Evolutionary conservation across 2,888 invertebrate species (phyloP).

Genomic region (Microplitis deprimator): DNA sequence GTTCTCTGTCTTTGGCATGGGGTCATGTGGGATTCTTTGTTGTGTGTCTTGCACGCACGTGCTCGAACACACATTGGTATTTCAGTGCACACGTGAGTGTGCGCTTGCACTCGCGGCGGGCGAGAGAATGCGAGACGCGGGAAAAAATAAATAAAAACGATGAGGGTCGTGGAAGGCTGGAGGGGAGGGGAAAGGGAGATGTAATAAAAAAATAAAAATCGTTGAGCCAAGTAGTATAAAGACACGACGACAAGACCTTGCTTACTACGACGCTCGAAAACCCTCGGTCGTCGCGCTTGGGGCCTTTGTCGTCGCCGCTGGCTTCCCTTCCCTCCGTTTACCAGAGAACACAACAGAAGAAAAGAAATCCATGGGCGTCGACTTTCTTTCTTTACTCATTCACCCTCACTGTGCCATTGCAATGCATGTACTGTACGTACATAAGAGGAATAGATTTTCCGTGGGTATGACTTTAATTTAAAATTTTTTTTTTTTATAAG

Average conservation of each 20-base stretch:
- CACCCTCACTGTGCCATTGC: background rate
- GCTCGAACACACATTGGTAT: conserved; percentile 26
- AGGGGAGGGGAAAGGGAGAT: too few relatives aligned
- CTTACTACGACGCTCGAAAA: conserved; percentile 12
- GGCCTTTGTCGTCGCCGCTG: conserved; percentile 23
- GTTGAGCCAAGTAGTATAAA: too few relatives aligned
- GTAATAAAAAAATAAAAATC: too few relatives aligned
- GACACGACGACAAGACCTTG: conserved; percentile 25
- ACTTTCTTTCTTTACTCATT: background rate
- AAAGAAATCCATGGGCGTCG: conserved; percentile 35
- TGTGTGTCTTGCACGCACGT: conserved; percentile 32
- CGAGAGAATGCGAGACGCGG: conserved; percentile 16
- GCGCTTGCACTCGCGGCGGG: conserved; percentile 18
- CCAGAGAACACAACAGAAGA: background rate
- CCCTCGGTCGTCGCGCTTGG: conserved; percentile 27
- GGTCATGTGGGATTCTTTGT: too few relatives aligned
- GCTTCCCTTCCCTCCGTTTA: conserved; percentile 18
- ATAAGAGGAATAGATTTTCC: too few relatives aligned
- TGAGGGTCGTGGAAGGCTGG: too few relatives aligned
- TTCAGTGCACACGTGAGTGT: conserved; percentile 24
- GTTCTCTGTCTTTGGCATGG: too few relatives aligned
- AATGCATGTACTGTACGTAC: background rate
- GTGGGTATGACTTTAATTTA: too few relatives aligned
- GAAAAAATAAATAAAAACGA: background rate
- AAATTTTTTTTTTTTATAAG: too few relatives aligned